These are phyloP conservation scores for Falco rusticolus DNA, from an alignment of 2,797 vertebrate species.

Conservation along the genomic window DNA sequence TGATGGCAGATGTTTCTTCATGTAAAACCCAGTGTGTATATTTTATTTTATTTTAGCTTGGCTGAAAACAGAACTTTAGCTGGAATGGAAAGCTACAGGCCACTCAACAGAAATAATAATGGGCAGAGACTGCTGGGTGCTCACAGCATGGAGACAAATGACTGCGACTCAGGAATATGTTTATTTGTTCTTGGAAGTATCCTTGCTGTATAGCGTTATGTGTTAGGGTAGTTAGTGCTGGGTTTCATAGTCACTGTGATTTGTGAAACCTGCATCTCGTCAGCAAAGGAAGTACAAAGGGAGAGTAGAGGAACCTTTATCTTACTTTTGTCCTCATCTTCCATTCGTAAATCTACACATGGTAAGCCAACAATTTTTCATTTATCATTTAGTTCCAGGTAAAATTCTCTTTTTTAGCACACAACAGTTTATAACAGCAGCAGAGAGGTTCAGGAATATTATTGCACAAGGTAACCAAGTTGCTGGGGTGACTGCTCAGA, in stretches of 20 bases:
- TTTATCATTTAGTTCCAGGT: not conserved
- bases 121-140: not conserved
- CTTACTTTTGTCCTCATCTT: not conserved
- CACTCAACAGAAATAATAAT: not conserved
- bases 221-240: not conserved
- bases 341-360: not conserved
- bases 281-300: not conserved
- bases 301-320: not conserved
- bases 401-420: not conserved
- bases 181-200: not conserved
- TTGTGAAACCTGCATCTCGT: not conserved
- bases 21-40: not conserved
- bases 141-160: not conserved
- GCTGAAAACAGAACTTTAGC: not conserved
- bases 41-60: not conserved
- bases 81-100: not conserved
- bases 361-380: not conserved
- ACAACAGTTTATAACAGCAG: not conserved
- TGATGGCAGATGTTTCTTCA: not conserved
- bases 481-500: not conserved
- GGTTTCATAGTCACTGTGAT: not conserved
- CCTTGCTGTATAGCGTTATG: not conserved
- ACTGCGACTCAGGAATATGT: not conserved
- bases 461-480: too few species aligned
- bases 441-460: not conserved